Percentiles rank a stretch among this genome's conserved stretches.
phyloP scores from a whole-genome alignment of 2,113 vertebrate genomes.

The Lampris incognitus region DNA sequence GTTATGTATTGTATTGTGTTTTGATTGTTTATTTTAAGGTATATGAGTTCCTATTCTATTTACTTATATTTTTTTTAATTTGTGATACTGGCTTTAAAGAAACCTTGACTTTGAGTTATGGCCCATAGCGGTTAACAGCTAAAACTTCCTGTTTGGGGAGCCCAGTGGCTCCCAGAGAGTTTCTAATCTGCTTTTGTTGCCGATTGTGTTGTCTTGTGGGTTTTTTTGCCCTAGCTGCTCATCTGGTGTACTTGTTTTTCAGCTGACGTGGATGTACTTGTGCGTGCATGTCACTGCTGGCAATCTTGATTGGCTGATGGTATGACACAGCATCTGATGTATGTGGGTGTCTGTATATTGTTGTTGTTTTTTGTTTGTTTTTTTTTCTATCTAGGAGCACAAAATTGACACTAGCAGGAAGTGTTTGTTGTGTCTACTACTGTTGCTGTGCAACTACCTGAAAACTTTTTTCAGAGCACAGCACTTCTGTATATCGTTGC shows the following conservation, averaged over 20 bases:
- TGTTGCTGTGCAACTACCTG: no score
- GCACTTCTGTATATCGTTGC: background rate
- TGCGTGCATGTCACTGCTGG: constrained; percentile 19
- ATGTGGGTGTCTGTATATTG: constrained; percentile 17
- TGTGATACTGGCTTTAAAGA: no score
- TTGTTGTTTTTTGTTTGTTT: no score
- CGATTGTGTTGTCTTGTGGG: constrained; percentile 45
- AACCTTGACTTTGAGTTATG: background rate
- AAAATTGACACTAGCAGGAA: no score
- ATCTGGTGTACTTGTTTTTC: constrained; percentile 1
- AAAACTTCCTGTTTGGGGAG: constrained; percentile 44
- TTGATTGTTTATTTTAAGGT: no score
- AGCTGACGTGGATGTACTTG: constrained; percentile 31
- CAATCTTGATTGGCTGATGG: constrained; percentile 30
- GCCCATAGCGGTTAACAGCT: background rate
- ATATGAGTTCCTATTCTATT: no score
- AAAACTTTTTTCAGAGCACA: no score
- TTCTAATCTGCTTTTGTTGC: constrained; percentile 38
- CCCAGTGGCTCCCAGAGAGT: constrained; percentile 34
- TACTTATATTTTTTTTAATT: no score
- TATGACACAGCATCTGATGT: background rate
- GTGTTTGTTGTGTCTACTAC: no score
- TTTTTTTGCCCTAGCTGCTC: constrained; percentile 30
- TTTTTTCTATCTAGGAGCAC: background rate
- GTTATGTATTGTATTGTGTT: no score